Evolutionary conservation across 2,888 invertebrate genomes (phyloP).

Genomic region (Hydrotaea diabolus): DNA sequence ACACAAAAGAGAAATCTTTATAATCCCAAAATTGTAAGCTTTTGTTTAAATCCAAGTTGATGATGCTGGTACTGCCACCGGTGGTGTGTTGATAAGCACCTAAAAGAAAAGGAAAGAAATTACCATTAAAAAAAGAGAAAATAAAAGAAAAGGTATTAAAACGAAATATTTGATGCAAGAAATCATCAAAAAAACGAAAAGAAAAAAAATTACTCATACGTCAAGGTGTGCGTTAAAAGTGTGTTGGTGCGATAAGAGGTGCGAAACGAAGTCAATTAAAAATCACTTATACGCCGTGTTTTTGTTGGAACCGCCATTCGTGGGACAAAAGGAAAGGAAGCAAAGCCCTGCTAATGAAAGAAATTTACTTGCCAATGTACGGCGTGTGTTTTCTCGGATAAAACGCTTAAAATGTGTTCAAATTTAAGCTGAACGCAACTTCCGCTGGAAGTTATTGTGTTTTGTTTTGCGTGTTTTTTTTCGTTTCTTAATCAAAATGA

Average conservation of each 20-base stretch:
- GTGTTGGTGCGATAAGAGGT: constrained; percentile 13
- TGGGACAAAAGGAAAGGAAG: background rate
- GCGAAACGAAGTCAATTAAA: constrained; percentile 22
- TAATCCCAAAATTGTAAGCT: constrained; percentile 27
- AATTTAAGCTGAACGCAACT: background rate
- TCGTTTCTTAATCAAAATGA: too few relatives aligned
- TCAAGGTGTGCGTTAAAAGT: background rate
- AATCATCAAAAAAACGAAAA: background rate
- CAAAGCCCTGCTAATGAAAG: constrained; percentile 12
- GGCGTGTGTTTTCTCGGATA: background rate
- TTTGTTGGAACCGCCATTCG: background rate
- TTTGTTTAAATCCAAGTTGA: background rate
- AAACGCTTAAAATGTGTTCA: background rate
- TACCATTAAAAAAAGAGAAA: too few relatives aligned
- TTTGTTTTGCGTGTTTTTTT: background rate
- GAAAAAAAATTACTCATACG: background rate
- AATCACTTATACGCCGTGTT: constrained; percentile 24
- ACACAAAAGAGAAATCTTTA: constrained; percentile 23
- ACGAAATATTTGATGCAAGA: background rate
- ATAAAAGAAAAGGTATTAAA: too few relatives aligned
- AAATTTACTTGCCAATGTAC: constrained; percentile 22
- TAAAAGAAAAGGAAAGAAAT: too few relatives aligned
- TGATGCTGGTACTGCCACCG: background rate
- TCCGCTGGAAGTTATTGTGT: background rate
- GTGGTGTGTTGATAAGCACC: too few relatives aligned